A percentile compares a stretch with the other conserved stretches of the same genome.
Evolutionary conservation across 2,113 vertebrate genomes (phyloP).

Genomic region (Cyrtonyx montezumae): DNA sequence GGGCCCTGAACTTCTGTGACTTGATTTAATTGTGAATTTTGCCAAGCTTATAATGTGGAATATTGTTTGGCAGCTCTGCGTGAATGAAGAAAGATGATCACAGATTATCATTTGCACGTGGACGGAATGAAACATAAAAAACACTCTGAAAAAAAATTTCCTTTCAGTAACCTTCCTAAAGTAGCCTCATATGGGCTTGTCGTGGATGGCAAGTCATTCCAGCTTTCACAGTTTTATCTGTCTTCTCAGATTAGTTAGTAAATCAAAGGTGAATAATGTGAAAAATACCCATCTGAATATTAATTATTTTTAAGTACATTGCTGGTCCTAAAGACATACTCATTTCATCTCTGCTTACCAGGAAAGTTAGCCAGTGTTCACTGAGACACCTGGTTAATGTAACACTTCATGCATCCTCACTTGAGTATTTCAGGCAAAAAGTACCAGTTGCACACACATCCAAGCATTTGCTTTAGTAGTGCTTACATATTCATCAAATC

Average conservation of each 20-base stretch:
- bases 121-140: not conserved
- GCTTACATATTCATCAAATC: not conserved
- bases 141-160: not conserved
- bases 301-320: not conserved
- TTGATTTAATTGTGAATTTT: conserved; percentile 42
- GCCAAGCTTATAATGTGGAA: conserved; percentile 17
- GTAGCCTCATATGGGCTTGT: not conserved
- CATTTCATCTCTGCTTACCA: not conserved
- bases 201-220: not conserved
- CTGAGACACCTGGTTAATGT: not conserved
- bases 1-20: conserved; percentile 28
- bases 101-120: not conserved
- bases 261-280: not conserved
- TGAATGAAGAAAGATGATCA: not conserved
- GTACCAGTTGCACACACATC: not conserved
- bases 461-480: not conserved
- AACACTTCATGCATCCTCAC: not conserved
- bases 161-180: conserved; percentile 6
- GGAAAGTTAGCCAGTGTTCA: not conserved
- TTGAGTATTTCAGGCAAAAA: not conserved
- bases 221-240: not conserved
- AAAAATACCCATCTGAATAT: not conserved
- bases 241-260: not conserved
- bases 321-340: not conserved
- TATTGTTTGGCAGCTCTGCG: conserved; percentile 20